phyloP scores from a whole-genome alignment of 2,888 invertebrate genomes.

The Temnothorax unifasciatus region DNA sequence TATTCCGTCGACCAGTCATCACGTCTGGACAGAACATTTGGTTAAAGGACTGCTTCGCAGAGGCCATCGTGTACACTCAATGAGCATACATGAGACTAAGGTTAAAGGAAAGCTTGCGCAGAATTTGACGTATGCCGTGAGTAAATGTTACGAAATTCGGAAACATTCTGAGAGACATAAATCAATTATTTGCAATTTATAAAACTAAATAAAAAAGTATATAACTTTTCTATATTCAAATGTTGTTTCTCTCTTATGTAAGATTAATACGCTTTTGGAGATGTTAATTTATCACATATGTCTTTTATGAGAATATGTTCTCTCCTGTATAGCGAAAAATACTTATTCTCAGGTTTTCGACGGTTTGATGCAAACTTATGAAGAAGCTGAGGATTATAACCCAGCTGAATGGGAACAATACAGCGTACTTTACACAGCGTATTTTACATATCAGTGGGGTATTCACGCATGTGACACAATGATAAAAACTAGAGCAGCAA shows the following conservation, averaged over 20 bases:
- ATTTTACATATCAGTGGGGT: not conserved
- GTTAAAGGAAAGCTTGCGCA: not conserved
- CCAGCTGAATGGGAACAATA: not conserved
- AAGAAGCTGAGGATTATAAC: not conserved
- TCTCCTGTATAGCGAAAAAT: not conserved
- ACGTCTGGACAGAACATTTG: not conserved
- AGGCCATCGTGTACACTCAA: too few species aligned
- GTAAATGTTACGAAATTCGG: not conserved
- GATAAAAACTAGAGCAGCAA: slow-evolving; percentile 22
- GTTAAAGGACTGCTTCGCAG: slow-evolving; percentile 22
- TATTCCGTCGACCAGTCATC: not conserved
- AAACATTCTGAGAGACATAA: not conserved
- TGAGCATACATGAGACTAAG: not conserved
- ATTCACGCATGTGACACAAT: not conserved
- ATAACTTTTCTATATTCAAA: not conserved
- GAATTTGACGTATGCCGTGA: slow-evolving; percentile 27
- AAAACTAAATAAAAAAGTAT: not conserved
- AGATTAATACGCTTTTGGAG: not conserved
- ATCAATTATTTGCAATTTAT: not conserved
- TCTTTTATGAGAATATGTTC: too few species aligned
- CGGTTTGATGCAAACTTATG: not conserved
- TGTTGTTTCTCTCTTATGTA: not conserved
- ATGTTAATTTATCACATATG: too few species aligned
- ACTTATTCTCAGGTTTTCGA: slow-evolving; percentile 23
- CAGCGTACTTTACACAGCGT: not conserved